A percentile compares a stretch with the other conserved stretches of the same genome.
phyloP scores from a whole-genome alignment of 2,113 vertebrate genomes.

The Meles meles region DNA sequence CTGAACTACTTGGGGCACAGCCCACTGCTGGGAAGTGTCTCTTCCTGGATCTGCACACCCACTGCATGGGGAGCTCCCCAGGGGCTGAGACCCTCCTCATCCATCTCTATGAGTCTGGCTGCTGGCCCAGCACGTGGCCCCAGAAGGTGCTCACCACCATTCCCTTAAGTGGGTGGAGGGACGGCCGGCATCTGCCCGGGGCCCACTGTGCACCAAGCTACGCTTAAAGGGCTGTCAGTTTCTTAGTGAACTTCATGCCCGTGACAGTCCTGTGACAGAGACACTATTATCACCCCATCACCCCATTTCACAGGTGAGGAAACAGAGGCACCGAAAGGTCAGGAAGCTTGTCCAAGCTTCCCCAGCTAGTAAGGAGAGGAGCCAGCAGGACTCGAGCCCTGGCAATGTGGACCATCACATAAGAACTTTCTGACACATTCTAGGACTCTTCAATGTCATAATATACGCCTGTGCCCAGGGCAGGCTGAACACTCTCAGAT shows the following conservation, averaged over 20 bases:
- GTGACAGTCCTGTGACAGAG: neutral
- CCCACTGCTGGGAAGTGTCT: neutral
- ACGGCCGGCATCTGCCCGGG: neutral
- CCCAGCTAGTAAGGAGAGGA: neutral
- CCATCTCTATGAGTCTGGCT: neutral
- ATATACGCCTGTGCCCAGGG: neutral
- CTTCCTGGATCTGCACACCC: neutral
- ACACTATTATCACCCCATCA: neutral
- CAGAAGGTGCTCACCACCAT: neutral
- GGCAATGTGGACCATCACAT: neutral
- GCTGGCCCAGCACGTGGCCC: neutral
- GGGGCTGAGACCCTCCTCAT: neutral
- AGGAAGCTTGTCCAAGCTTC: neutral
- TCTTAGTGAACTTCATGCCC: neutral
- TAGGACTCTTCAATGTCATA: neutral
- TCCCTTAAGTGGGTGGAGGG: neutral
- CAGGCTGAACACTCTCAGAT: neutral
- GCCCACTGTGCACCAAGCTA: neutral
- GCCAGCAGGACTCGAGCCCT: neutral
- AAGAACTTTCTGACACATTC: neutral
- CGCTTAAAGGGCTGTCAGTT: neutral
- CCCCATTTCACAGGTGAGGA: neutral
- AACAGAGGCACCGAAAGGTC: neutral
- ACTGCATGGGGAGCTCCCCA: neutral
- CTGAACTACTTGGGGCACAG: neutral